phyloP scores from a whole-genome alignment of 1,140 invertebrate species.

The Drosophila sturtevanti region DNA sequence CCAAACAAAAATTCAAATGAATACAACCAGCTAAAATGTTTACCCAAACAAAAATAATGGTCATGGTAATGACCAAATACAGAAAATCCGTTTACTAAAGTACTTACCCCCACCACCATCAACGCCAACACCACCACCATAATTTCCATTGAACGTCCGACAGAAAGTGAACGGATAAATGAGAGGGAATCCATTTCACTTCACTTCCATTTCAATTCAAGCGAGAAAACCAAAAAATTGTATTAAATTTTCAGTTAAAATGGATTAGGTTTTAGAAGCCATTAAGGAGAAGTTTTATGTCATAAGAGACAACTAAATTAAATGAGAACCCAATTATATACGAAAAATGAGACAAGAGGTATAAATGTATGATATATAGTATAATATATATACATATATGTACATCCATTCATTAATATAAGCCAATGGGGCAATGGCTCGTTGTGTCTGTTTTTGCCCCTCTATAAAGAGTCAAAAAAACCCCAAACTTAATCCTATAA shows the following conservation, averaged over 20 bases:
- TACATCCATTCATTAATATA: no score
- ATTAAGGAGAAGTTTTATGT: not conserved
- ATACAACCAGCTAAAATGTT: constrained; percentile 60
- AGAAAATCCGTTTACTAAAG: constrained; percentile 59
- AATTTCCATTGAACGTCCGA: constrained; percentile 29
- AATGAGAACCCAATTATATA: constrained; percentile 30
- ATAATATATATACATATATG: not conserved
- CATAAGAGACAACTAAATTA: constrained; percentile 23
- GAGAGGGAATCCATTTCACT: no score
- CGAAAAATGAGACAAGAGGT: not conserved
- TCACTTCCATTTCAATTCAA: not conserved
- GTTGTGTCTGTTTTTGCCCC: not conserved
- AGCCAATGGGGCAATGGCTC: not conserved
- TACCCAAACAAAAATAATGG: constrained; percentile 60
- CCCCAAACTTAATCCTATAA: constrained; percentile 50
- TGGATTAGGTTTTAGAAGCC: not conserved
- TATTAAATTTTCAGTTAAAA: not conserved
- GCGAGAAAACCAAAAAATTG: not conserved
- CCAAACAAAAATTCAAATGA: constrained; percentile 58
- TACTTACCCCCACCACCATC: not conserved
- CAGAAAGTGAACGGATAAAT: not conserved
- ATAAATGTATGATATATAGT: not conserved
- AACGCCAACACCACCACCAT: constrained; percentile 5
- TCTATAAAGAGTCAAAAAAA: constrained; percentile 31
- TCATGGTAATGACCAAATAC: constrained; percentile 62